phyloP scores from a whole-genome alignment of 2,113 vertebrate species.

The Mesoclemmys tuberculata region DNA sequence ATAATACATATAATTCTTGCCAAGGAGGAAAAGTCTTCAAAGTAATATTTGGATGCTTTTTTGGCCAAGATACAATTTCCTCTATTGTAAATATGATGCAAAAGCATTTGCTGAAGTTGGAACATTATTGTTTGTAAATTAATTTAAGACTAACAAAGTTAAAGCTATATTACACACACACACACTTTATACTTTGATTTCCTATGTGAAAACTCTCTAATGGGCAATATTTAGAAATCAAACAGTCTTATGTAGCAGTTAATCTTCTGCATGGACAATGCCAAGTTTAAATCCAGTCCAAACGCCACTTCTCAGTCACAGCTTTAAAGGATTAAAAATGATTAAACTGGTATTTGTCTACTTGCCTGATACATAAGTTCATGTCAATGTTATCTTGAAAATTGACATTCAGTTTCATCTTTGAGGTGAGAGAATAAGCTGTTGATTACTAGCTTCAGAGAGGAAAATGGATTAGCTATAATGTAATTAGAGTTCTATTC shows the following conservation, averaged over 20 bases:
- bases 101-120: conserved; percentile 73
- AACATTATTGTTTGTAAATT: conserved; percentile 77
- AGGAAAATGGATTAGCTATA: conserved; percentile 72
- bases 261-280: conserved; percentile 77
- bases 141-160: conserved; percentile 72
- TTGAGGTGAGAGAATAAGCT: conserved; percentile 81
- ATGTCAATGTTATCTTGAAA: conserved; percentile 79
- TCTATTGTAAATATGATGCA: conserved; percentile 69
- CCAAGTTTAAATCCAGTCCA: conserved; percentile 85
- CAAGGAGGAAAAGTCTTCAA: conserved; percentile 74
- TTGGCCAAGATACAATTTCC: conserved; percentile 45
- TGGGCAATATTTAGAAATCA: conserved; percentile 71
- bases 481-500: conserved; percentile 64
- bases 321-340: conserved; percentile 83
- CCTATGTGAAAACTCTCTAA: conserved; percentile 78
- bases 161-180: conserved; percentile 64
- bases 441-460: conserved; percentile 75
- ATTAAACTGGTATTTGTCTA: conserved; percentile 79
- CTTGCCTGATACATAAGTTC: conserved; percentile 76
- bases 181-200: conserved; percentile 75
- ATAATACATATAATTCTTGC: conserved; percentile 63
- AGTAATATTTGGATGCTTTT: conserved; percentile 73
- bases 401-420: conserved; percentile 76
- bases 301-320: conserved; percentile 85
- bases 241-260: conserved; percentile 67